phyloP scores from a whole-genome alignment of 1,140 invertebrate genomes.

The Leguminivora glycinivorella region DNA sequence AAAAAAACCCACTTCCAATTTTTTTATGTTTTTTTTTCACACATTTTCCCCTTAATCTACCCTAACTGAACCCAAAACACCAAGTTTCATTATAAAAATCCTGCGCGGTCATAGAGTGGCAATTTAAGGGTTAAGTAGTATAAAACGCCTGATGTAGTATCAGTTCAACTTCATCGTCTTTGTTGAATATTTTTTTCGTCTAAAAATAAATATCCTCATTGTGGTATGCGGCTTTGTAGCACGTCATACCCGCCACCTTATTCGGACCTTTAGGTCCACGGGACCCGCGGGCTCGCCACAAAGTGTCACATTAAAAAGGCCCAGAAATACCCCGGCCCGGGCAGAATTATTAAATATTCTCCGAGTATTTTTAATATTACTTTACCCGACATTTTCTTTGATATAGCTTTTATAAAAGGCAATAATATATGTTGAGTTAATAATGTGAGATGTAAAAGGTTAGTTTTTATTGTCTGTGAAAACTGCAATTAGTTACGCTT shows the following conservation, averaged over 20 bases:
- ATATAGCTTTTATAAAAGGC: constrained; percentile 7
- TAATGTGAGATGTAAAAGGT: background rate
- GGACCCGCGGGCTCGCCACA: constrained; percentile 14
- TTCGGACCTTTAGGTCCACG: background rate
- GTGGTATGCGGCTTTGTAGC: constrained; percentile 8
- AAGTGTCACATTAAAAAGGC: constrained; percentile 29
- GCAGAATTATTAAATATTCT: constrained; percentile 29
- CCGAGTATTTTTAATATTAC: constrained; percentile 29
- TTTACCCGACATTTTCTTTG: constrained; percentile 18
- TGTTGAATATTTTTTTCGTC: background rate
- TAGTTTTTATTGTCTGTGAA: no score
- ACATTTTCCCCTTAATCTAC: no score
- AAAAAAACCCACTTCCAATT: no score
- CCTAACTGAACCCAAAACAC: no score
- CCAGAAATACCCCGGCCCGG: constrained; percentile 26
- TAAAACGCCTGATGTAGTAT: background rate
- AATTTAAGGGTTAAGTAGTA: no score
- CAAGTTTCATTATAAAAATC: no score
- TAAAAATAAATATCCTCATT: background rate
- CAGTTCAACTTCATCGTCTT: no score
- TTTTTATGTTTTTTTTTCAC: no score
- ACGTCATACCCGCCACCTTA: background rate
- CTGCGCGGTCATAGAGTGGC: no score
- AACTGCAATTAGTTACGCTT: no score
- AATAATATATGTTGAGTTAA: background rate